These are phyloP conservation scores for Heliconius eleuchia DNA, from an alignment of 1,140 invertebrate genomes.

Conservation along the genomic window DNA sequence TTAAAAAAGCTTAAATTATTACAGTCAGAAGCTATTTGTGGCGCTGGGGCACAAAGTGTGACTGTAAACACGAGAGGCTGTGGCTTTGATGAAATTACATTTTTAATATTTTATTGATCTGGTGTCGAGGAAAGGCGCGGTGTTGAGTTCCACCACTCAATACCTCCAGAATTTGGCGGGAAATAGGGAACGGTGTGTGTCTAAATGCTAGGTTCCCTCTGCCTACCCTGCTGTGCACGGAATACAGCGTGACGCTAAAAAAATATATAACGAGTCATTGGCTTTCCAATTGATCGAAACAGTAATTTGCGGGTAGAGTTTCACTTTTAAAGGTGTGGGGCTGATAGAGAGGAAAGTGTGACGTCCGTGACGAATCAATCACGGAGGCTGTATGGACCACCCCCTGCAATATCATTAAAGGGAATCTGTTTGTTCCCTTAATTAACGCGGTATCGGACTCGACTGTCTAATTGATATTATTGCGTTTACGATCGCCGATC, in stretches of 20 bases:
- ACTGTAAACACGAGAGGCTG: too few species aligned
- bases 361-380: conserved; percentile 60
- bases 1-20: conserved; percentile 44
- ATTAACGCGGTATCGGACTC: conserved; percentile 76
- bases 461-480: conserved; percentile 78
- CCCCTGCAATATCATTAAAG: conserved; percentile 73
- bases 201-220: too few species aligned
- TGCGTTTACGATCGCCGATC: conserved; percentile 76
- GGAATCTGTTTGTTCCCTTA: conserved; percentile 78
- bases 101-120: too few species aligned
- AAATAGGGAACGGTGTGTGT: too few species aligned
- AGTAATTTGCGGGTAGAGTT: conserved; percentile 35
- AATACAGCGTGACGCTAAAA: too few species aligned
- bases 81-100: too few species aligned
- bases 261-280: conserved; percentile 36
- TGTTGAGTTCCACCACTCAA: too few species aligned
- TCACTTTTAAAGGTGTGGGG: conserved; percentile 3
- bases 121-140: too few species aligned
- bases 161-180: too few species aligned
- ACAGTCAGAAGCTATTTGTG: background rate
- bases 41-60: too few species aligned
- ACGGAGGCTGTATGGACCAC: conserved; percentile 55
- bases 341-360: conserved; percentile 26
- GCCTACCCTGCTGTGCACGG: too few species aligned
- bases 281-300: conserved; percentile 52